phyloP scores from a whole-genome alignment of 2,113 vertebrate species.

The Emydocephalus ijimae region DNA sequence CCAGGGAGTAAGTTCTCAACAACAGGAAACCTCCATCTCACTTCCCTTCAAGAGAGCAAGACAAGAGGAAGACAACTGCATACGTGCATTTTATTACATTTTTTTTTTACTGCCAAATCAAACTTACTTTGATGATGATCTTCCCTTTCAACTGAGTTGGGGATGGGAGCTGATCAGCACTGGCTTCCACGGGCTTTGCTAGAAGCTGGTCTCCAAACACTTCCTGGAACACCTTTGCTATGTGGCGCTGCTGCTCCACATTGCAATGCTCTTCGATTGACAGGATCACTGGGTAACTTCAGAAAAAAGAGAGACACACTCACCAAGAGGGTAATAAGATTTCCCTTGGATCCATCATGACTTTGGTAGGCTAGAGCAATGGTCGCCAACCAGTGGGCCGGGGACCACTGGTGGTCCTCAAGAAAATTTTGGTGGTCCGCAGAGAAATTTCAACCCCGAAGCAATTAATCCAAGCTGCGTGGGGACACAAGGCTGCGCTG shows the following conservation, averaged over 20 bases:
- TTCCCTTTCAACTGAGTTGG: conserved; percentile 91
- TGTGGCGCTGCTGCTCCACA: conserved; percentile 90
- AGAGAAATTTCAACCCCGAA: too few species aligned
- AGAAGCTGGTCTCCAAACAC: conserved; percentile 88
- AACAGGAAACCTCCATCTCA: not conserved
- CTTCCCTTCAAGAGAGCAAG: not conserved
- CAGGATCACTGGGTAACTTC: conserved; percentile 89
- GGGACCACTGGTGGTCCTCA: too few species aligned
- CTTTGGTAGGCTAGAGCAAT: too few species aligned
- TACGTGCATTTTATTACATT: not conserved
- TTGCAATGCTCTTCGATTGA: conserved; percentile 95
- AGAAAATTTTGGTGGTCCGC: too few species aligned
- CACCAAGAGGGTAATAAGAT: not conserved
- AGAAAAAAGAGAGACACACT: not conserved
- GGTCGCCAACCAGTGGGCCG: too few species aligned
- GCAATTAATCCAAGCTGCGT: too few species aligned
- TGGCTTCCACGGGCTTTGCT: conserved; percentile 79
- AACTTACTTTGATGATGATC: conserved; percentile 88
- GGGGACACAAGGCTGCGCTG: too few species aligned
- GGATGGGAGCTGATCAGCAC: conserved; percentile 91
- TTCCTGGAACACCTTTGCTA: conserved; percentile 88
- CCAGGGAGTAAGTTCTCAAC: not conserved
- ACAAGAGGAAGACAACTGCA: not conserved
- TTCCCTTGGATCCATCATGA: too few species aligned
- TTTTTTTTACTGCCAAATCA: not conserved